These are phyloP conservation scores for Masnerella sp. DNA, from an alignment of 2,888 invertebrate genomes.

Conservation along the genomic window DNA sequence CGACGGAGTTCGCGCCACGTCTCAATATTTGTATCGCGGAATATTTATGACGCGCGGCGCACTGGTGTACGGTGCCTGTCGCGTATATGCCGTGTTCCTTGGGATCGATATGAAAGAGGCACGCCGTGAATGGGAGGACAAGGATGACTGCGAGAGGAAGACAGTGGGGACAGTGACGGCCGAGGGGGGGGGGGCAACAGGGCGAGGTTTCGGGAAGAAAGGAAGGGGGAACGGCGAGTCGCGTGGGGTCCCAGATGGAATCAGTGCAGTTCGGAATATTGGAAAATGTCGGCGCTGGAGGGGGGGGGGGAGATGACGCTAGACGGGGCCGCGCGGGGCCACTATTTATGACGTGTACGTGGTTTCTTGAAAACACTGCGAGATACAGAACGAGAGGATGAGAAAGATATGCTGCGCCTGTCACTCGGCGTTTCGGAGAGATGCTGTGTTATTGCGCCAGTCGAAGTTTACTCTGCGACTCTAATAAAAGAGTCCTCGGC, in stretches of 20 bases:
- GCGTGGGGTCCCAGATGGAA: conserved; percentile 72
- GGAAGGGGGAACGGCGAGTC: conserved; percentile 25
- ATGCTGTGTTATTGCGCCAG: conserved; percentile 60
- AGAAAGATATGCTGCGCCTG: conserved; percentile 64
- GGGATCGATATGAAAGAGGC: conserved; percentile 60
- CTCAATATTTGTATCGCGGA: conserved; percentile 59
- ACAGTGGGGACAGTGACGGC: conserved; percentile 35
- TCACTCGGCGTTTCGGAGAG: conserved; percentile 63
- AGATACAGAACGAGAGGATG: conserved; percentile 62
- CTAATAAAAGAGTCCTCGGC: conserved; percentile 56
- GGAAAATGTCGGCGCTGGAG: conserved; percentile 70
- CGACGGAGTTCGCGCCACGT: conserved; percentile 47
- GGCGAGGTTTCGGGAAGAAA: conserved; percentile 40
- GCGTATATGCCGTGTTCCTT: conserved; percentile 53
- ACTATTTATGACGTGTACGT: conserved; percentile 77
- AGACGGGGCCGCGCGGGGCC: conserved; percentile 61
- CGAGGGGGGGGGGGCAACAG: neutral
- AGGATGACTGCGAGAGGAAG: conserved; percentile 48
- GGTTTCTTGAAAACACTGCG: conserved; percentile 69
- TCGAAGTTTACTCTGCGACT: conserved; percentile 60
- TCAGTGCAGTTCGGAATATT: conserved; percentile 75
- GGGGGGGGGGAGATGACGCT: conserved; percentile 51
- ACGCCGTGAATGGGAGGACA: conserved; percentile 59
- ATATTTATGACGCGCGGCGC: conserved; percentile 53
- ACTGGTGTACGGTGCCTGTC: conserved; percentile 49